phyloP scores from a whole-genome alignment of 2,797 vertebrate genomes.

The Sebastes cheni region DNA sequence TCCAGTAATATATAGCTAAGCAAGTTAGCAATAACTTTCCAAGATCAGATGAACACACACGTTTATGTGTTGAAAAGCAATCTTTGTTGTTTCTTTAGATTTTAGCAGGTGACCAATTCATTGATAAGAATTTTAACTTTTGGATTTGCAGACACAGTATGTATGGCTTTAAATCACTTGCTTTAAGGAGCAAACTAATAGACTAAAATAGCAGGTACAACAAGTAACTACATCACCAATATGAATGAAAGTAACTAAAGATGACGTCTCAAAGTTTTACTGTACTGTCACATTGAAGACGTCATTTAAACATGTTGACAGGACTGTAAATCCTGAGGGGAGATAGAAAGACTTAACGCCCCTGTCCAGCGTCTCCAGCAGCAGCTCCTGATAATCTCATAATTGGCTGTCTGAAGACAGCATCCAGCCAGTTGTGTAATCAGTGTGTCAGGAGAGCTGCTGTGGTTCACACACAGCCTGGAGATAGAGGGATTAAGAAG shows the following conservation, averaged over 20 bases:
- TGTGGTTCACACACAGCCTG: constrained; percentile 13
- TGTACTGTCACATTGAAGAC: neutral
- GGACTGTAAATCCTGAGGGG: neutral
- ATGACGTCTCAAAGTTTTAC: neutral
- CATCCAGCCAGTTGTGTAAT: constrained; percentile 11
- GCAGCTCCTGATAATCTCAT: constrained; percentile 23
- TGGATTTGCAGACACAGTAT: neutral
- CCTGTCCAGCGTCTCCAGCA: neutral
- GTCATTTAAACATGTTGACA: neutral
- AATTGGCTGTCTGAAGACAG: constrained; percentile 35
- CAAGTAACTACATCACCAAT: neutral
- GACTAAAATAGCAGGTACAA: neutral
- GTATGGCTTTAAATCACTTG: neutral
- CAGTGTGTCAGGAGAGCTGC: constrained; percentile 11
- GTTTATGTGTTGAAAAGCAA: neutral
- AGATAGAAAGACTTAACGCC: neutral
- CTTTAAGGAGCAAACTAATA: neutral
- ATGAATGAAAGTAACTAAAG: neutral
- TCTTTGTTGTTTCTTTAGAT: neutral
- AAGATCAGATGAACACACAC: neutral
- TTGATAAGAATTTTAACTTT: neutral
- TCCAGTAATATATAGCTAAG: neutral
- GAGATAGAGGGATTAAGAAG: neutral
- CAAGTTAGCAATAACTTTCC: neutral
- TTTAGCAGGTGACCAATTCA: neutral